Conservation (phyloP, 2,888 invertebrate species). For the Coenonympha glycerion region DNA sequence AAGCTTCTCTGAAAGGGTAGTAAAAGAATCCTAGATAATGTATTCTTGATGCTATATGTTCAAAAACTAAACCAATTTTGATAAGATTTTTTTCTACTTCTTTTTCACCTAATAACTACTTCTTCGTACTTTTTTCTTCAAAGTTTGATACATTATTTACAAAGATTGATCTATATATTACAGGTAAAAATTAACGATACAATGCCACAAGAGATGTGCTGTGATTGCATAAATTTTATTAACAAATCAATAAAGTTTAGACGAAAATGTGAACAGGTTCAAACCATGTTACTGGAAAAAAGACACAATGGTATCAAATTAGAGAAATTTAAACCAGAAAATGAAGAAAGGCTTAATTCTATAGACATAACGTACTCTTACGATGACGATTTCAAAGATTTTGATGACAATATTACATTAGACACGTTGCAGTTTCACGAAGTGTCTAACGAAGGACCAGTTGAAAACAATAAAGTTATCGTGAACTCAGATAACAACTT, state of each 20-base stretch:
- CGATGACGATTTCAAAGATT: slow-evolving; percentile 39
- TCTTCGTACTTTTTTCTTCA: too few species aligned
- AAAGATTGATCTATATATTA: slow-evolving; percentile 12
- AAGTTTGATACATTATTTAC: too few species aligned
- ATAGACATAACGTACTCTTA: slow-evolving; percentile 42
- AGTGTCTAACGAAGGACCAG: not conserved
- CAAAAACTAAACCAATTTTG: too few species aligned
- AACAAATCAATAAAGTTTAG: slow-evolving; percentile 38
- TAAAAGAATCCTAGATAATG: too few species aligned
- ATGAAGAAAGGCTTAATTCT: slow-evolving; percentile 25
- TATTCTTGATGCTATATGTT: too few species aligned
- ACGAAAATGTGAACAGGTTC: slow-evolving; percentile 35
- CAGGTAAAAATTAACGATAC: slow-evolving; percentile 39
- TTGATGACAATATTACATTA: slow-evolving; percentile 41
- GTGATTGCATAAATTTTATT: slow-evolving; percentile 34
- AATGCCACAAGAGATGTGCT: slow-evolving; percentile 39
- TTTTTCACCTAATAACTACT: too few species aligned
- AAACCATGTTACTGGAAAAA: slow-evolving; percentile 30
- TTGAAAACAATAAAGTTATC: slow-evolving; percentile 26
- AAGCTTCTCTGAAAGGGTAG: too few species aligned
- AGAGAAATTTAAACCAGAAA: slow-evolving; percentile 30
- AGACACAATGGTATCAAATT: slow-evolving; percentile 35
- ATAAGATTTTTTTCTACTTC: too few species aligned
- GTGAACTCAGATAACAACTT: too few species aligned
- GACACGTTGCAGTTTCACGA: slow-evolving; percentile 30